Conservation (phyloP, 2,888 invertebrate species). For the Nephrotoma appendiculata region DNA sequence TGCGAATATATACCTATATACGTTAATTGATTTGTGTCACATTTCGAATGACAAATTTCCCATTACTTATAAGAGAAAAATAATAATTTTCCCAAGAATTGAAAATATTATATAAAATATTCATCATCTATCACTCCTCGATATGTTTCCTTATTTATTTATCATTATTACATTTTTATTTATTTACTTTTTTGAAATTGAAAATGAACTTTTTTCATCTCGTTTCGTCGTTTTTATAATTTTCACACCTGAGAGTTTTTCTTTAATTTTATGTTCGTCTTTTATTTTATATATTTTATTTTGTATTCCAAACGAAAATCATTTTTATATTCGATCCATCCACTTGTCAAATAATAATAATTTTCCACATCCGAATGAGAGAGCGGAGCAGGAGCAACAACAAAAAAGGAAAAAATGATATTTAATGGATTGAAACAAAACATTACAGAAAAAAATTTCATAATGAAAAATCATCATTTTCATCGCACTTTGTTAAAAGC, state of each 20-base stretch:
- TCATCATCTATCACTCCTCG: neutral
- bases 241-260: neutral
- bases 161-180: neutral
- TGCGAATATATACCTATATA: neutral
- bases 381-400: neutral
- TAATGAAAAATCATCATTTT: neutral
- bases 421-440: neutral
- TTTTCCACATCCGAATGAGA: neutral
- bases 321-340: neutral
- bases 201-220: neutral
- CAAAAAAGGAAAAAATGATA: neutral
- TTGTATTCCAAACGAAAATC: neutral
- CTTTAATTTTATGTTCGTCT: neutral
- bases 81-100: neutral
- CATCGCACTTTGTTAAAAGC: neutral
- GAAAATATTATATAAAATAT: neutral
- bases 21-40: neutral
- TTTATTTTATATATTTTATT: neutral
- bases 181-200: neutral
- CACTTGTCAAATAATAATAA: neutral
- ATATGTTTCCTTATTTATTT: neutral
- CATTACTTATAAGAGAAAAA: neutral
- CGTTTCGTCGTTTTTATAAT: neutral
- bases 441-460: neutral
- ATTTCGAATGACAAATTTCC: neutral